These are phyloP conservation scores for Leptopilina syphax DNA, from an alignment of 2,888 invertebrate species.

Conservation along the genomic window DNA sequence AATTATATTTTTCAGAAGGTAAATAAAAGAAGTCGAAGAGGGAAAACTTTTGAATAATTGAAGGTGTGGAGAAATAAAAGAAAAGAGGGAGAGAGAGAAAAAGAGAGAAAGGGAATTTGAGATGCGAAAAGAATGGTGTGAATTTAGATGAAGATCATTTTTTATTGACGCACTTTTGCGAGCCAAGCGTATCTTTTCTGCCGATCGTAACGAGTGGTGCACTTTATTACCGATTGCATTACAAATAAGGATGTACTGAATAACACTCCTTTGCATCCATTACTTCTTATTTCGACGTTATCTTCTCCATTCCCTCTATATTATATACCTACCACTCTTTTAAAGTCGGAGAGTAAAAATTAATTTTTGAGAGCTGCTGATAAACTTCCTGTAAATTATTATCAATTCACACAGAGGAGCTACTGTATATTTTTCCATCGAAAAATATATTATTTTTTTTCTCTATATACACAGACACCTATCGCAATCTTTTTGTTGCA, in stretches of 20 bases:
- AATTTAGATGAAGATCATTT: slow-evolving; percentile 9
- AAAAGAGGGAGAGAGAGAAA: background rate
- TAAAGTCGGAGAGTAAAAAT: slow-evolving; percentile 10
- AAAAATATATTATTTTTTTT: background rate
- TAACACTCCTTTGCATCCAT: slow-evolving; percentile 31
- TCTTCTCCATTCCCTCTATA: background rate
- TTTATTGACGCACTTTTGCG: slow-evolving; percentile 35
- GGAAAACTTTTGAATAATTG: background rate
- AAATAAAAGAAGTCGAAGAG: too few relatives aligned
- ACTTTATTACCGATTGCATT: slow-evolving; percentile 37
- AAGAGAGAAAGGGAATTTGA: background rate
- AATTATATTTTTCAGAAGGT: too few relatives aligned
- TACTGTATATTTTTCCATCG: background rate
- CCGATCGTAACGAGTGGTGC: slow-evolving; percentile 35
- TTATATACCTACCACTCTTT: background rate
- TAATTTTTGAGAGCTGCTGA: slow-evolving; percentile 23
- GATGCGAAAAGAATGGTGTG: slow-evolving; percentile 9
- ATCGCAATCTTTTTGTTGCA: background rate
- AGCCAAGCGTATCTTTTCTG: slow-evolving; percentile 17
- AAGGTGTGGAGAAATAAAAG: background rate
- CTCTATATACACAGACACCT: background rate
- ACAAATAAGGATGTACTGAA: slow-evolving; percentile 38
- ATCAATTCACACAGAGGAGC: slow-evolving; percentile 2
- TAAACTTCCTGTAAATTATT: slow-evolving; percentile 35
- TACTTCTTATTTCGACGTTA: slow-evolving; percentile 31